Base-by-base conservation (phyloP, 2,888 invertebrate species). In the Diploptera punctata region DNA sequence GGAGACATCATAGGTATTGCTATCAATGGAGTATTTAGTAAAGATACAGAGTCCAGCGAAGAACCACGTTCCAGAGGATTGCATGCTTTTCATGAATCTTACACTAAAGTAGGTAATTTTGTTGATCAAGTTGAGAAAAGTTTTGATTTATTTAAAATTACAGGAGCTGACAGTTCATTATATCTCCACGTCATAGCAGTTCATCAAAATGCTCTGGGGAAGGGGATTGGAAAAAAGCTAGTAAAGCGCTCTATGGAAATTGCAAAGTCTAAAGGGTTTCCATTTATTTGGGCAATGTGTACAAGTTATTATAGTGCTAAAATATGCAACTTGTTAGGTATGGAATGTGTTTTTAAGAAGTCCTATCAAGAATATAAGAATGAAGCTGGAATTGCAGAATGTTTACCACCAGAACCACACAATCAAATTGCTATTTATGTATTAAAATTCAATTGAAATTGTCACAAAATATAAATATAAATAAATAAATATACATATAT, bases 1-100 rank as follows among this genome's bases (percentile, higher is more conserved):
- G 1, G 69, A 19, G 21, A 24, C 18, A 65, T 73, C 60, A 57
- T 70, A 2, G 73, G 67, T 21, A 29, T 67, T n/a, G 65, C 67
- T 33, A 16, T 68, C 29, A 72, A 72, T 62, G 44, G 60, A 19
- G 72, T 44, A 10, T 16, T 21, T 21, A 24, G 21, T 10, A 18
- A 21, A 16, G 70, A 44, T 38, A n/a, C 3, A 68, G n/a, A 52
- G 1, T 9, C n/a, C 47, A n/a, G 47, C 47, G 10, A 47, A 4
- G 47, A 47, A n/a, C 9, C 47, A 10, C n/a, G n/a, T n/a, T 4
- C 47, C 47, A 47, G n/a, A n/a, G n/a, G 47, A 47, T 47, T 10
- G 10, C 10, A 10, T 4, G n/a, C 3, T 47, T 47, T n/a, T n/a
- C n/a, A 38, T 13, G 38, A 38, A 13, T 4, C 21, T 52, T 52